Conservation (phyloP, 2,888 invertebrate species). For the Pyrocoelia pectoralis region DNA sequence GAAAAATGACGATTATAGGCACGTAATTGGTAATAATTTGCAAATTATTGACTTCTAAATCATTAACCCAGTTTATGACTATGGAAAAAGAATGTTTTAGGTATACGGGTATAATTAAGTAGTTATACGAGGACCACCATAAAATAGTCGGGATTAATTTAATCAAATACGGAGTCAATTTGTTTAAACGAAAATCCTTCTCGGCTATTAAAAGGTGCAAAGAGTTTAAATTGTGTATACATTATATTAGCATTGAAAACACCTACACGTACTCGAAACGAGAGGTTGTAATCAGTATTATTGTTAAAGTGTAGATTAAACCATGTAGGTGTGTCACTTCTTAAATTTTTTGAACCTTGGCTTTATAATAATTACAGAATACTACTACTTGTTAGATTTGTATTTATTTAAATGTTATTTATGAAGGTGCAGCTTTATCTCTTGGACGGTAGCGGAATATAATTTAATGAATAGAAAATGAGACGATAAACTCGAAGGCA, state of each 20-base stretch:
- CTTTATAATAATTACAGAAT: too few relatives aligned
- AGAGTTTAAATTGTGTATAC: too few relatives aligned
- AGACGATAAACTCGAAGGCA: too few relatives aligned
- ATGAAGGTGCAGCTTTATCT: too few relatives aligned
- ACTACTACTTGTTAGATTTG: too few relatives aligned
- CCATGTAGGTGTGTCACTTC: slow-evolving; percentile 23
- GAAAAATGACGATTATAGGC: not conserved
- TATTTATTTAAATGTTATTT: too few relatives aligned
- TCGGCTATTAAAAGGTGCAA: not conserved
- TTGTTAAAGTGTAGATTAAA: not conserved
- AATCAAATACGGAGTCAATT: not conserved
- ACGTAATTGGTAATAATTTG: slow-evolving; percentile 16
- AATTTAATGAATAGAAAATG: too few relatives aligned
- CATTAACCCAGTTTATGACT: slow-evolving; percentile 28
- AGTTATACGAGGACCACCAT: slow-evolving; percentile 27
- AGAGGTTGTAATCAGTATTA: not conserved
- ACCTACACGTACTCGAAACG: not conserved
- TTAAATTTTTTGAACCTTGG: slow-evolving; percentile 18
- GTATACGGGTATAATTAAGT: slow-evolving; percentile 28
- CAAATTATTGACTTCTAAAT: slow-evolving; percentile 25
- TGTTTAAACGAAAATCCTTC: not conserved
- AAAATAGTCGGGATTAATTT: slow-evolving; percentile 6
- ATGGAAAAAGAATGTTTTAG: slow-evolving; percentile 16
- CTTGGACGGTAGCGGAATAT: too few relatives aligned
- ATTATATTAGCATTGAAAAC: not conserved